Base-by-base conservation (phyloP, 2,888 invertebrate genomes). In the Cabera pusaria region DNA sequence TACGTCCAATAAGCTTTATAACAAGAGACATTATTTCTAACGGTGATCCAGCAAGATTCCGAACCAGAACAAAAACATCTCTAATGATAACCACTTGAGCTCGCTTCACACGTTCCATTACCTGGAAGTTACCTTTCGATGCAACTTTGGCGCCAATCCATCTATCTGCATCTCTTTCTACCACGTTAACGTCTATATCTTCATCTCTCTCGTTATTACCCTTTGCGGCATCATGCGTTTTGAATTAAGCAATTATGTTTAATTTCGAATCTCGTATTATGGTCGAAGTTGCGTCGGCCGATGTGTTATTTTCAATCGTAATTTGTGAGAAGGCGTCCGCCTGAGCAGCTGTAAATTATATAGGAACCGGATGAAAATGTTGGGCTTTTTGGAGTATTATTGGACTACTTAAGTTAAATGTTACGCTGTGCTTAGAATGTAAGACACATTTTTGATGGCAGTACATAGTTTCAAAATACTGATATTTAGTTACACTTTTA, bases 161-260 rank as follows among this genome's bases (percentile, higher is more conserved):
- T 31, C 41, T 64, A 55, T 50, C 12, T 28, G 48, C 47, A 36
- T 84, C 83, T 64, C 67, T 62, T 46, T 77, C 69, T 40, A 22
- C 20, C 24, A 7, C 35, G 32, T 23, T 22, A 12, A 6, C 14
- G 16, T 22, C 2, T 8, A 9, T 69, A 56, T 51, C 16, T 37
- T 51, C 45, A 33, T 84, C 83, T 67, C 72, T 65, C 50, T 77
- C 69, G 44, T 32, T 37, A 34, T 28, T 44, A 43, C 64, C 60
- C 56, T 64, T 64, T 58, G 56, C 45, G 46, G 49, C 49, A 43
- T 41, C 46, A 47, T 47, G 47, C 50, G 47, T 72, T 86, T 79
- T 71, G 83, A 86, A 88, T 88, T 87, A 88, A 88, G 88, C 85
- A 88, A 88, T 88, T 88, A 88, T 86, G 73, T 85, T 85, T 88